Evolutionary conservation across 2,888 invertebrate species (phyloP).

Genomic region (Morinoia aosen): DNA sequence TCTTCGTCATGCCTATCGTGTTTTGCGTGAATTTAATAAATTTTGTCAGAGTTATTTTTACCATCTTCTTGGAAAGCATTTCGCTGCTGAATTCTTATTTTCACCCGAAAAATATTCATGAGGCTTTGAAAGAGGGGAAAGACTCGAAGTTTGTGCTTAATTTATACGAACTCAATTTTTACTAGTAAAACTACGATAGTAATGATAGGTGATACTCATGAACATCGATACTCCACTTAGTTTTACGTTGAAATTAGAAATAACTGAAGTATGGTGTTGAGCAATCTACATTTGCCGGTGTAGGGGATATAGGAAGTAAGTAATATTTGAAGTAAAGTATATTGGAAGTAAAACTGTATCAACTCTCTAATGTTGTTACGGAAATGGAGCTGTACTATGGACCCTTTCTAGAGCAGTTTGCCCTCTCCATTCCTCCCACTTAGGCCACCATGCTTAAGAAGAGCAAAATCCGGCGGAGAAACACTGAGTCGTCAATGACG

Average conservation of each 20-base stretch:
- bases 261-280: not conserved
- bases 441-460: slow-evolving; percentile 99
- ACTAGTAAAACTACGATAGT: too few species aligned
- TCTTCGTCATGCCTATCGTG: too few species aligned
- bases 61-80: not conserved
- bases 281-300: not conserved
- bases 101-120: not conserved
- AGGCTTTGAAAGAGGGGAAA: not conserved
- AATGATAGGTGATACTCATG: not conserved
- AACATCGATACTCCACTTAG: not conserved
- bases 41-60: not conserved
- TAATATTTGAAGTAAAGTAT: not conserved
- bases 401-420: slow-evolving; percentile 47
- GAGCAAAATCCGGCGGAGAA: slow-evolving; percentile 97
- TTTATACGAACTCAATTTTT: not conserved
- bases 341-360: not conserved
- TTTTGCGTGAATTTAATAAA: not conserved
- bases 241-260: not conserved
- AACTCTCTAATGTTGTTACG: not conserved
- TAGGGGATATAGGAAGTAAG: not conserved
- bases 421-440: slow-evolving; percentile 57
- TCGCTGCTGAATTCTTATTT: not conserved
- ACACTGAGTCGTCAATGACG: slow-evolving; percentile 78
- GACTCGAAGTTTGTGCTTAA: not conserved
- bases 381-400: not conserved